Evolutionary conservation across 2,888 invertebrate genomes (phyloP).

Genomic region (Thymelicus acteon): DNA sequence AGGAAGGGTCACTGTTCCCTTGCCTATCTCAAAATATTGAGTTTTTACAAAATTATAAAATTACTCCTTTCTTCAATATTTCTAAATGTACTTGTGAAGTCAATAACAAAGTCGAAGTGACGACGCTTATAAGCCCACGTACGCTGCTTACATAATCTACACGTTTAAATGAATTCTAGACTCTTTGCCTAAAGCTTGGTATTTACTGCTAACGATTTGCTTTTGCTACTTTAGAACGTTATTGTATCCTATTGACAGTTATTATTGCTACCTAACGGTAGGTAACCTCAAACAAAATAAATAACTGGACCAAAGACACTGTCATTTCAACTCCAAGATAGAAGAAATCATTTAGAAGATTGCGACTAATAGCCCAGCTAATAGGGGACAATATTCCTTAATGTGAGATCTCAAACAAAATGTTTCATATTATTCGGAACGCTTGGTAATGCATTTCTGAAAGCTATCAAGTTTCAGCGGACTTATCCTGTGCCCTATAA

Average conservation of each 20-base stretch:
- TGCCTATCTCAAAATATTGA: neutral
- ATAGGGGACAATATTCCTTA: too few relatives aligned
- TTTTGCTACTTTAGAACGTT: neutral
- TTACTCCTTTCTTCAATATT: neutral
- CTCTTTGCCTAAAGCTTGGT: neutral
- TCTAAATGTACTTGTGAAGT: neutral
- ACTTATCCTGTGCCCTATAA: too few relatives aligned
- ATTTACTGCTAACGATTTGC: neutral
- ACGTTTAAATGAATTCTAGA: conserved; percentile 3
- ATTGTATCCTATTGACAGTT: neutral
- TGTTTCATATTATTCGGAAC: too few relatives aligned
- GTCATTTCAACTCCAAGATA: too few relatives aligned
- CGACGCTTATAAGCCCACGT: conserved; percentile 1
- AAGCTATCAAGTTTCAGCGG: too few relatives aligned
- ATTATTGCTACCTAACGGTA: neutral
- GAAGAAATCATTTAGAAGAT: too few relatives aligned
- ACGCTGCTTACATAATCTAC: neutral
- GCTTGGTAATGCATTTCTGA: too few relatives aligned
- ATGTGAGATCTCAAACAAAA: too few relatives aligned
- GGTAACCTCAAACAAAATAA: neutral
- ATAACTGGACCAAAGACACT: too few relatives aligned
- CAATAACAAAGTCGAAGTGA: neutral
- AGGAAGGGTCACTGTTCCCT: neutral
- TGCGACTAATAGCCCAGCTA: too few relatives aligned
- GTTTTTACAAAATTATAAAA: too few relatives aligned